phyloP scores from a whole-genome alignment of 2,888 invertebrate genomes.

The Chloroclystis v-ata region DNA sequence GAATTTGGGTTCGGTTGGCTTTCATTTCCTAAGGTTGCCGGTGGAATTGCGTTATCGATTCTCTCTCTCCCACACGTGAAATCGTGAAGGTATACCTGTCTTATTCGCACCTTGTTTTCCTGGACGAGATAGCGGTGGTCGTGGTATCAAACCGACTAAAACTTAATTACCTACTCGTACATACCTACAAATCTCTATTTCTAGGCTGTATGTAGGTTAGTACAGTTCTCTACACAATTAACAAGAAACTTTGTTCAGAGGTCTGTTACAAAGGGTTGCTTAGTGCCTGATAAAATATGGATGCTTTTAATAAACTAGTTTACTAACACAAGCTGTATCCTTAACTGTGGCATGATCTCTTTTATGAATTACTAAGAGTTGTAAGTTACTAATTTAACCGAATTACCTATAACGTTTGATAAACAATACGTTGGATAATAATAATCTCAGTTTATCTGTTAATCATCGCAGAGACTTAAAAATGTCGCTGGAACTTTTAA shows the following conservation, averaged over 20 bases:
- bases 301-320: background rate
- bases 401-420: no score
- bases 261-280: background rate
- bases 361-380: background rate
- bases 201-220: background rate
- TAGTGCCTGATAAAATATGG: background rate
- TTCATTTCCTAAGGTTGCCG: conserved; percentile 58
- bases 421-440: no score
- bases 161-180: conserved; percentile 29
- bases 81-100: conserved; percentile 15
- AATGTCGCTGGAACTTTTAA: no score
- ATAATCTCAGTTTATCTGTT: no score
- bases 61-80: conserved; percentile 31
- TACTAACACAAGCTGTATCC: no score
- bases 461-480: no score
- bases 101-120: conserved; percentile 35
- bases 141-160: conserved; percentile 26
- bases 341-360: background rate
- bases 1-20: conserved; percentile 60
- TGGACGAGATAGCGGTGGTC: conserved; percentile 33
- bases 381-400: no score
- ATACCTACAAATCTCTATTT: conserved; percentile 9
- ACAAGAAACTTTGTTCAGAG: conserved; percentile 5
- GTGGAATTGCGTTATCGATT: conserved; percentile 41
- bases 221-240: background rate